phyloP scores from a whole-genome alignment of 1,140 invertebrate species.

The Lepidostoma basale region DNA sequence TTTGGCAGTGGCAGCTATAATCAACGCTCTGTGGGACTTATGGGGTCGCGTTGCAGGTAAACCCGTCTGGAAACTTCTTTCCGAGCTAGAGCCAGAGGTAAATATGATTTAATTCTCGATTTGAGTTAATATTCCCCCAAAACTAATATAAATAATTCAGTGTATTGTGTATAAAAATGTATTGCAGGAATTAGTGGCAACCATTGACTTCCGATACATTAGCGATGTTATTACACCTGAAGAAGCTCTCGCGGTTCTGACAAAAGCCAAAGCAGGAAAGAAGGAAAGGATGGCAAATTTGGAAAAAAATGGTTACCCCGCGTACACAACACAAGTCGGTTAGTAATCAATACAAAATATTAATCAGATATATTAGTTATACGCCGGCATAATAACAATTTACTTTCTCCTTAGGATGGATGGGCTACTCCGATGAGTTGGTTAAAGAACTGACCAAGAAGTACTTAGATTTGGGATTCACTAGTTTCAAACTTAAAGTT shows the following conservation, averaged over 20 bases:
- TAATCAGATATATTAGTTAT: not conserved
- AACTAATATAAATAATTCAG: too few relatives aligned
- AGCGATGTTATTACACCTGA: conserved; percentile 81
- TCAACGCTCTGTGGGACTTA: conserved; percentile 91
- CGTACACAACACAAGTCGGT: conserved; percentile 80
- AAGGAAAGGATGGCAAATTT: conserved; percentile 65
- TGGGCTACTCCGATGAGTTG: conserved; percentile 76
- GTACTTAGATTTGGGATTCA: conserved; percentile 77
- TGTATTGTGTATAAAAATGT: not conserved
- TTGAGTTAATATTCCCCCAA: too few relatives aligned
- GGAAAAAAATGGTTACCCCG: conserved; percentile 70
- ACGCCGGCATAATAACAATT: not conserved
- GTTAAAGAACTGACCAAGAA: conserved; percentile 73
- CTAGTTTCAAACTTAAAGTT: conserved; percentile 90
- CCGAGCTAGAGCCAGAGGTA: conserved; percentile 80
- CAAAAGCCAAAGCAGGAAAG: conserved; percentile 64
- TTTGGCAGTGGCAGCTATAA: conserved; percentile 83
- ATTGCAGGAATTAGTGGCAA: conserved; percentile 69
- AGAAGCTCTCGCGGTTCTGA: conserved; percentile 79
- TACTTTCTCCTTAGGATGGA: conserved; percentile 68
- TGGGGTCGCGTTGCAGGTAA: conserved; percentile 85
- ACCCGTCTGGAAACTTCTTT: conserved; percentile 85
- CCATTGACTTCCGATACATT: conserved; percentile 86
- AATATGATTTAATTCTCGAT: not conserved
- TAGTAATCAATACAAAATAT: conserved; percentile 34